phyloP scores from a whole-genome alignment of 1,140 invertebrate genomes.

The Danaus melanippus region DNA sequence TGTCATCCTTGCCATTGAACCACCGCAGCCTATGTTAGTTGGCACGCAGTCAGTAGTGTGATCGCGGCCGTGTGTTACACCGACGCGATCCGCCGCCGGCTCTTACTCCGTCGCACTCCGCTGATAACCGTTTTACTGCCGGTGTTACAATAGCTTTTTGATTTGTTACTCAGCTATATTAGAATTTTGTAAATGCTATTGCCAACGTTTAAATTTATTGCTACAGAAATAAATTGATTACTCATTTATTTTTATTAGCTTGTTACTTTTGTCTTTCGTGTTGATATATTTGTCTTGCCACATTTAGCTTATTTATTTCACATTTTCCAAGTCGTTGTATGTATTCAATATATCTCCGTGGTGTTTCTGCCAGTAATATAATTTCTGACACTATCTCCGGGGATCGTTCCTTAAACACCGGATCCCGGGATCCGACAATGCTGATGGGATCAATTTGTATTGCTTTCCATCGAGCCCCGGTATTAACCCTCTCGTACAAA shows the following conservation, averaged over 20 bases:
- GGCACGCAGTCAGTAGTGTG: conserved; percentile 19
- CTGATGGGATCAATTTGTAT: conserved; percentile 61
- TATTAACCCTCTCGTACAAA: conserved; percentile 22
- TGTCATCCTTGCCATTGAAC: too few relatives aligned
- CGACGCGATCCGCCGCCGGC: conserved; percentile 20
- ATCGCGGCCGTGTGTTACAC: conserved; percentile 21
- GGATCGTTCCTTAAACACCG: conserved; percentile 30
- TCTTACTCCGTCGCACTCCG: conserved; percentile 29
- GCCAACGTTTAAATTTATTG: too few relatives aligned
- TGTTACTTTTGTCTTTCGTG: too few relatives aligned
- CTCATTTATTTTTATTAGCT: too few relatives aligned
- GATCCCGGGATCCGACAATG: conserved; percentile 26
- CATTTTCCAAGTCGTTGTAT: too few relatives aligned
- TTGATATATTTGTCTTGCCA: too few relatives aligned
- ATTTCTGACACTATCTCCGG: conserved; percentile 31
- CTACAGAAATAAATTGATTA: too few relatives aligned
- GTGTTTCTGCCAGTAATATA: conserved; percentile 10
- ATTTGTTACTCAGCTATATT: too few relatives aligned
- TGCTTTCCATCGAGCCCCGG: conserved; percentile 37
- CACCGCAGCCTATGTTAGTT: conserved; percentile 1
- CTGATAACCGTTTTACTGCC: conserved; percentile 25
- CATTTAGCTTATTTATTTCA: too few relatives aligned
- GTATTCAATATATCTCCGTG: too few relatives aligned
- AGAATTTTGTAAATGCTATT: too few relatives aligned
- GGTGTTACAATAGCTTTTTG: conserved; percentile 16